phyloP scores from a whole-genome alignment of 2,888 invertebrate species.

The Anoplius nigerrimus region DNA sequence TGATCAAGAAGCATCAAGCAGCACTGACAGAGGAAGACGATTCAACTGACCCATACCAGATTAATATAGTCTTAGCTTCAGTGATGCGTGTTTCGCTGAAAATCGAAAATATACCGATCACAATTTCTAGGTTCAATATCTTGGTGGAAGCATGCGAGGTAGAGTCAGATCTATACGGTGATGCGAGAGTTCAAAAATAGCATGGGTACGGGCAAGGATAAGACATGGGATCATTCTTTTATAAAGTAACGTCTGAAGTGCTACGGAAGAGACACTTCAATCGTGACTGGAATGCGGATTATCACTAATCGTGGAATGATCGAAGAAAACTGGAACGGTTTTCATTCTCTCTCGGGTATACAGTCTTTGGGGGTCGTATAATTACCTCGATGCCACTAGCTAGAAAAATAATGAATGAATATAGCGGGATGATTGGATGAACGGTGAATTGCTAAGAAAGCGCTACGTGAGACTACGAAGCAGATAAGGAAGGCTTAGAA shows the following conservation, averaged over 20 bases:
- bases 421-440: slow-evolving; percentile 69
- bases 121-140: slow-evolving; percentile 40
- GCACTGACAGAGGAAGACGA: slow-evolving; percentile 15
- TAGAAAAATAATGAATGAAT: slow-evolving; percentile 68
- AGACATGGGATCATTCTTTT: too few relatives aligned
- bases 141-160: slow-evolving; percentile 14
- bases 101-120: slow-evolving; percentile 49
- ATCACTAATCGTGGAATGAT: too few relatives aligned
- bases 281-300: too few relatives aligned
- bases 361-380: slow-evolving; percentile 56
- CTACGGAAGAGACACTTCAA: slow-evolving; percentile 1
- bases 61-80: slow-evolving; percentile 48
- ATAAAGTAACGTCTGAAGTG: neutral
- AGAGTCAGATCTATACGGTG: neutral
- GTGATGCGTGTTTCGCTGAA: slow-evolving; percentile 58
- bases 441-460: slow-evolving; percentile 68
- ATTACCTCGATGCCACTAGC: slow-evolving; percentile 71
- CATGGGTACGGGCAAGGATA: too few relatives aligned
- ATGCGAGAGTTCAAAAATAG: too few relatives aligned
- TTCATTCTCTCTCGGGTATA: slow-evolving; percentile 6
- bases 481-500: slow-evolving; percentile 70
- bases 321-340: too few relatives aligned
- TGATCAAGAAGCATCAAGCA: slow-evolving; percentile 39
- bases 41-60: slow-evolving; percentile 49
- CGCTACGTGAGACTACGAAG: slow-evolving; percentile 73